These are phyloP conservation scores for Uria lomvia DNA, from an alignment of 2,113 vertebrate genomes.

Conservation along the genomic window DNA sequence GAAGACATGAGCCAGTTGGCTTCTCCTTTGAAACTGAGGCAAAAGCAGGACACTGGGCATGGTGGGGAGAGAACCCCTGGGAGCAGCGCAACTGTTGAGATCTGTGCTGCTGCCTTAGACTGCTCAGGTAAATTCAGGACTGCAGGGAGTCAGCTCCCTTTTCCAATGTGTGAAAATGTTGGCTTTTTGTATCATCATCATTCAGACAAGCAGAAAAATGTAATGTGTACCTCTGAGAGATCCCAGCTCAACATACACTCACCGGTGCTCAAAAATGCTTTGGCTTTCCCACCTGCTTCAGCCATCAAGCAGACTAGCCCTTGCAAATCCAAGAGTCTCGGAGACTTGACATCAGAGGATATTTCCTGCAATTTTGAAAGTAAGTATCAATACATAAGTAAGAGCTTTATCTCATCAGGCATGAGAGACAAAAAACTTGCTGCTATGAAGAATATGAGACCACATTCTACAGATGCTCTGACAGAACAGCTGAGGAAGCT, in stretches of 20 bases:
- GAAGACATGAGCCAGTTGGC: conserved; percentile 50
- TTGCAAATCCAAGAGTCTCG: conserved; percentile 95
- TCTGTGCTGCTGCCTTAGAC: background rate
- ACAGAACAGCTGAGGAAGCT: conserved; percentile 89
- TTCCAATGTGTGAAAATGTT: background rate
- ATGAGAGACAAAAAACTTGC: conserved; percentile 73
- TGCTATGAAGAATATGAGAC: conserved; percentile 17
- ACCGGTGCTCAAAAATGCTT: background rate
- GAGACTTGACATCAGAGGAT: conserved; percentile 95
- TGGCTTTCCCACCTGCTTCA: conserved; percentile 1
- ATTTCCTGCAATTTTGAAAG: conserved; percentile 96
- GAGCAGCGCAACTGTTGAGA: background rate
- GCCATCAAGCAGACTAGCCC: conserved; percentile 70
- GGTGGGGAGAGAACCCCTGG: background rate
- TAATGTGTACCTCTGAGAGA: background rate
- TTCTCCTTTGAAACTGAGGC: conserved; percentile 60
- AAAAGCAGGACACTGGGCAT: background rate
- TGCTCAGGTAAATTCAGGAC: background rate
- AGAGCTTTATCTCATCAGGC: conserved; percentile 85
- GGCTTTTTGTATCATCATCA: background rate
- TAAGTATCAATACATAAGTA: conserved; percentile 94
- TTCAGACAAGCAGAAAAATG: conserved; percentile 20
- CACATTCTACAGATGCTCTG: conserved; percentile 81
- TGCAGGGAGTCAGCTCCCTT: conserved; percentile 4
- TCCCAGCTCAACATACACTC: background rate